phyloP scores from a whole-genome alignment of 2,888 invertebrate species.

The Lycophotia porphyrea region DNA sequence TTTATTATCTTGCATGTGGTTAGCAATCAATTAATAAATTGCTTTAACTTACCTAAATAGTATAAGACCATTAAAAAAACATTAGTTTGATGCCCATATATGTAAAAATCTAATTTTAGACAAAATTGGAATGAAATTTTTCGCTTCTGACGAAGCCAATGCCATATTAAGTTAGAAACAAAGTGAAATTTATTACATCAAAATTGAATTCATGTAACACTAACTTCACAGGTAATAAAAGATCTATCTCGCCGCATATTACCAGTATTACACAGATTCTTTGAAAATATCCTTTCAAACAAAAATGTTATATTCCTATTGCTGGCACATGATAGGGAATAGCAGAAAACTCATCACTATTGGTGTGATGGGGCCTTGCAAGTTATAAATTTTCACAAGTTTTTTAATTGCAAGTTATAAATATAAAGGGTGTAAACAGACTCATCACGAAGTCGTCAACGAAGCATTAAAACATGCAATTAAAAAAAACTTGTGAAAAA shows the following conservation, averaged over 20 bases:
- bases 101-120: not conserved
- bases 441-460: no score
- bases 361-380: not conserved
- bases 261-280: constrained; percentile 31
- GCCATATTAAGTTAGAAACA: not conserved
- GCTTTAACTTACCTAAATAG: not conserved
- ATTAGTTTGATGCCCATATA: not conserved
- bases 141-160: not conserved
- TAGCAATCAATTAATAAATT: not conserved
- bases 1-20: not conserved
- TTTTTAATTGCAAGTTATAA: no score
- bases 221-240: constrained; percentile 25
- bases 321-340: not conserved
- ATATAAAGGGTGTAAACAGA: no score
- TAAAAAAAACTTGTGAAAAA: no score
- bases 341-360: constrained; percentile 3
- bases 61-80: not conserved
- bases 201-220: constrained; percentile 31
- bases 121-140: not conserved
- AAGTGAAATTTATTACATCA: constrained; percentile 10
- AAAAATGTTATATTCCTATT: constrained; percentile 23
- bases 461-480: no score
- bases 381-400: not conserved
- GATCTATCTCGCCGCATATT: constrained; percentile 3
- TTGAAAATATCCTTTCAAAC: constrained; percentile 19